Evolutionary conservation across 2,113 vertebrate species (phyloP), one percentile per base, ranked within the genome.

Genomic region (Pontoporia blainvillei): DNA sequence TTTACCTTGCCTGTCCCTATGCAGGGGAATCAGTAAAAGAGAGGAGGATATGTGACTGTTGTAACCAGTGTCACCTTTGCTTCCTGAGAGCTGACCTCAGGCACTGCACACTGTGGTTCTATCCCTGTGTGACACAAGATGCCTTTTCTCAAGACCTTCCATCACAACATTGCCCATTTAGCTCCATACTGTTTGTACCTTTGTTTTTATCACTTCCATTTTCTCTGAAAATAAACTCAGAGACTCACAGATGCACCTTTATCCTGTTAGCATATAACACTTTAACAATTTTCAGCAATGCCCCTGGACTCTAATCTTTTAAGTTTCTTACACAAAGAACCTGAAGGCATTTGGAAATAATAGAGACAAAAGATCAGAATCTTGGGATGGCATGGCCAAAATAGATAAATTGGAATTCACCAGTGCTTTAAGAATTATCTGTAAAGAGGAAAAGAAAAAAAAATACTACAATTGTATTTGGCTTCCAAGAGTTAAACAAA

Each of bases 281-380:
- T 27, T 39, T 20, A 52, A 10, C 29, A 31, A 72, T 44, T 78
- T 86, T 52, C 20, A 41, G n/a, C 29, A 59, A 79, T n/a, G 76
- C 12, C 39, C 29, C 36, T 39, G 15, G 59, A 31, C 9, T 62
- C 44, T 72, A 90, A 7, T 15, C 17, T 34, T 82, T 66, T 18
- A 67, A 21, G 36, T 96, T 78, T 96, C 92, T 91, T 94, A 86
- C 8, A 61, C 34, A 13, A 75, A 96, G 96, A 96, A 73, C 67
- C 69, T 64, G 14, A 95, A 97, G 88, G 57, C 31, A 72, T 96
- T 92, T 71, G 41, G 93, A 95, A 54, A 71, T 11, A 79, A 67
- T 69, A 76, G 46, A 95, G 57, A 90, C 81, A 79, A 79, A 94
- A 34, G 59, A 79, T 49, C 52, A 79, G 86, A 79, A 41, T 39